Percentiles rank a stretch among this genome's conserved stretches.
These are phyloP conservation scores for Xiphorhynchus erythropygius DNA, from an alignment of 2,797 vertebrate genomes.

Conservation along the genomic window DNA sequence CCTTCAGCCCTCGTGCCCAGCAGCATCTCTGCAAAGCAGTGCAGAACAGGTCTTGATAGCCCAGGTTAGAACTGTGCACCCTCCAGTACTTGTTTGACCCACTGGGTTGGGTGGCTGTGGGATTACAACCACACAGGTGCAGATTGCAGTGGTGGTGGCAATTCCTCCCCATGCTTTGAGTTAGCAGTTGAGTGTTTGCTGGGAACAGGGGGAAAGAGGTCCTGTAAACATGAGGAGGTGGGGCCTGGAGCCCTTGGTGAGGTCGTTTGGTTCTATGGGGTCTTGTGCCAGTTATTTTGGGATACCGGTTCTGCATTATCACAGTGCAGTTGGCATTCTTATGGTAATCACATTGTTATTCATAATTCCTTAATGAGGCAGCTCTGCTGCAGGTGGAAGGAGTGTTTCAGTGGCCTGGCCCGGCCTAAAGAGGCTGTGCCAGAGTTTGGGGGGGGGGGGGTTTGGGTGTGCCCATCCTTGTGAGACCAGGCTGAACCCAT, in stretches of 20 bases:
- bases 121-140: fast-evolving
- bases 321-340: background rate
- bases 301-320: background rate
- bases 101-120: fast-evolving
- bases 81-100: background rate
- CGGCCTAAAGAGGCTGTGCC: too few species aligned
- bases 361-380: background rate
- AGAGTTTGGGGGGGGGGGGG: too few species aligned
- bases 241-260: background rate
- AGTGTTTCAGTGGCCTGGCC: too few species aligned
- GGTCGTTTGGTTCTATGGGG: background rate
- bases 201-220: background rate
- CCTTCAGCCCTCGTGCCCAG: background rate
- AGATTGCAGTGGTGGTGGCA: background rate
- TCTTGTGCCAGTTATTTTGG: background rate
- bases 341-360: background rate
- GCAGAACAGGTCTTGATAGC: background rate
- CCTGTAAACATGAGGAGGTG: fast-evolving
- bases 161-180: background rate
- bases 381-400: background rate
- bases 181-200: background rate
- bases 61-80: fast-evolving
- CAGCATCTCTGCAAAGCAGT: fast-evolving
- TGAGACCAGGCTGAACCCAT: background rate
- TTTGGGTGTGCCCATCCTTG: fast-evolving